Evolutionary conservation across 2,888 invertebrate species (phyloP), one percentile per base, ranked within the genome.

Genomic region (Lithophane semibrunnea): DNA sequence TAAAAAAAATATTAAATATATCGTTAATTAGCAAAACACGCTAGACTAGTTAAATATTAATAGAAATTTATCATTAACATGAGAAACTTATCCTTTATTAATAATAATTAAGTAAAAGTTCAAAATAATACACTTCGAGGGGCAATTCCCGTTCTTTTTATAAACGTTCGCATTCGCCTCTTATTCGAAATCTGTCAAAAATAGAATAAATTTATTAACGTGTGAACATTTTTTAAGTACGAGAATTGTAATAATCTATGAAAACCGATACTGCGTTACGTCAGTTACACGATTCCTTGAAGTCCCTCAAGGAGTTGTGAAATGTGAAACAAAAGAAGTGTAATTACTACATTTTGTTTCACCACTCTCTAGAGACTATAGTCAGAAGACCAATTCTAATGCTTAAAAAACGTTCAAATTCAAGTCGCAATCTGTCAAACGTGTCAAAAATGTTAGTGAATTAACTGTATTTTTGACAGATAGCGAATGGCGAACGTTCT

Each of bases 21-120:
- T 71, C 29, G 29, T 73, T 71, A 73, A 13, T 44, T 67, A 67
- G n/a, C 42, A 60, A 79, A 78, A 52, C 54, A n/a, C 54, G 73
- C 80, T 80, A 77, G 72, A 54, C 13, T 79, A 63, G 52, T 21
- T 24, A 69, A 54, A 52, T 58, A 68, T 49, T n/a, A 52, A 52
- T 44, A 29, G 29, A 18, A n/a, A 24, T 72, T 61, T 24, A 44
- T 29, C 29, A 29, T 29, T 29, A 21, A 74, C 21, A 52, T 42
- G 16, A 29, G 13, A 47, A 56, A 72, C 16, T 61, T 79, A 42
- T 42, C 8, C 5, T 47, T 37, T 44, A 44, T 44, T 44, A 37
- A 79, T 47, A 7, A 21, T 44, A 42, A 44, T 60, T 49, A 73
- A 73, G 44, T 52, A 61, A 63, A 47, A 37, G n/a, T 54, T 54